Evolutionary conservation across 2,113 vertebrate species (phyloP).

Genomic region (Datnioides undecimradiatus): DNA sequence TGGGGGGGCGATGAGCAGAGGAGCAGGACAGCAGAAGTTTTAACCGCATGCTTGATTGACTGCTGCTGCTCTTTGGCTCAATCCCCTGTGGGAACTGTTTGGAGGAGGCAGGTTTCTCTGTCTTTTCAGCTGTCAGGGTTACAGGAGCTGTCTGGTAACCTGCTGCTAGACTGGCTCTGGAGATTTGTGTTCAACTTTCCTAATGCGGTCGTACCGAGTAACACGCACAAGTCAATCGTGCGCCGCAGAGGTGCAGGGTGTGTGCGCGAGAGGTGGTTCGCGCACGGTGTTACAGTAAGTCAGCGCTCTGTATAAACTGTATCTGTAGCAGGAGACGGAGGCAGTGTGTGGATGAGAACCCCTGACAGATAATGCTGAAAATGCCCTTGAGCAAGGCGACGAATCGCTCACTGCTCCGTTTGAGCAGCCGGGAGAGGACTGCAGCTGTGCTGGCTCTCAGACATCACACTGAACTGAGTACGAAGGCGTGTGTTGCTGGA

Average conservation of each 20-base stretch:
- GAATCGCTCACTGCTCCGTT: background rate
- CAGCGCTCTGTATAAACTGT: background rate
- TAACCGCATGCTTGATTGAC: conserved; percentile 50
- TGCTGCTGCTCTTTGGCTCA: conserved; percentile 42
- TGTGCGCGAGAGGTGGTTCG: background rate
- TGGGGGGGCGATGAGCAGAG: background rate
- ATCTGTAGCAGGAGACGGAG: too few relatives aligned
- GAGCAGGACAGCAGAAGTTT: background rate
- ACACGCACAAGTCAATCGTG: background rate
- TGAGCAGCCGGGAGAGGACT: background rate
- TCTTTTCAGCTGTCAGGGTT: conserved; percentile 35
- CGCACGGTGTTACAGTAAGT: background rate
- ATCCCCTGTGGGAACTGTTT: conserved; percentile 27
- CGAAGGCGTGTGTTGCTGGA: background rate
- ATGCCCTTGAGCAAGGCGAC: conserved; percentile 7
- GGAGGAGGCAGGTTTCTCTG: background rate
- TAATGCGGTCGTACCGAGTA: background rate
- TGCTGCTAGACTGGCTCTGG: conserved; percentile 5
- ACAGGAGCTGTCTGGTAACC: conserved; percentile 28
- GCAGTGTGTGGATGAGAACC: background rate
- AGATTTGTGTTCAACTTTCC: conserved; percentile 1
- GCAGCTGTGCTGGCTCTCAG: conserved; percentile 1
- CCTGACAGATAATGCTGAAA: background rate
- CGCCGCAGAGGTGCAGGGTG: background rate
- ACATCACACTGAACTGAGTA: background rate